These are phyloP conservation scores for Hyppa rectilinea DNA, from an alignment of 2,888 invertebrate species.

Conservation along the genomic window DNA sequence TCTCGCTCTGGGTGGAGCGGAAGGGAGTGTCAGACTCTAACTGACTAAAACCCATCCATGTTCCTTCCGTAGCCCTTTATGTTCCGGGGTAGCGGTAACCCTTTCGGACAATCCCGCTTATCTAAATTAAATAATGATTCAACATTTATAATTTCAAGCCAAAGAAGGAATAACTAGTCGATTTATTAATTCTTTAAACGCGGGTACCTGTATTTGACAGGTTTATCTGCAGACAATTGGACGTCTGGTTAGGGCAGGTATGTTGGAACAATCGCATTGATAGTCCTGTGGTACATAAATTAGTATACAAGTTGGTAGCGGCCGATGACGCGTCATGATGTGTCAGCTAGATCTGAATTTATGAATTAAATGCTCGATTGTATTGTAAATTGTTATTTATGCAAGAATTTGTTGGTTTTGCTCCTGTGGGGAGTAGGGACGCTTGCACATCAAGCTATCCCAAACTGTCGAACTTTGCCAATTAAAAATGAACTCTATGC, in stretches of 20 bases:
- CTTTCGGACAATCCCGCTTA: too few relatives aligned
- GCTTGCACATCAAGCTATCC: too few relatives aligned
- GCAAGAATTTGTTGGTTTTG: neutral
- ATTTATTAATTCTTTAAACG: constrained; percentile 33
- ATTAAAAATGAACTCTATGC: too few relatives aligned
- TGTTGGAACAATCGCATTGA: constrained; percentile 39
- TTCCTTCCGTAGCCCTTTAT: too few relatives aligned
- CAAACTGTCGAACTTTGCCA: too few relatives aligned
- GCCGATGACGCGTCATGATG: constrained; percentile 30
- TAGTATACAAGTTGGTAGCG: constrained; percentile 10
- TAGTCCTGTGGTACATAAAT: constrained; percentile 39
- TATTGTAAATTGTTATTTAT: neutral
- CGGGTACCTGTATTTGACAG: constrained; percentile 34
- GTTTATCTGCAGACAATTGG: constrained; percentile 56
- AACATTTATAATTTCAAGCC: too few relatives aligned
- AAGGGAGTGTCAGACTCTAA: too few relatives aligned
- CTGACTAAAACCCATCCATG: too few relatives aligned
- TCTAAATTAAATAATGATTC: too few relatives aligned
- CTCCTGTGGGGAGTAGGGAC: too few relatives aligned
- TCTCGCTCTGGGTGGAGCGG: too few relatives aligned
- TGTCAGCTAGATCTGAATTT: constrained; percentile 28
- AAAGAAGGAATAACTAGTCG: constrained; percentile 15
- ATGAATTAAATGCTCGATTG: constrained; percentile 26
- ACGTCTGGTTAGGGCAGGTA: constrained; percentile 55
- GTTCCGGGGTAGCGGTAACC: too few relatives aligned